phyloP scores from a whole-genome alignment of 2,797 vertebrate species.

The Peromyscus attwateri region DNA sequence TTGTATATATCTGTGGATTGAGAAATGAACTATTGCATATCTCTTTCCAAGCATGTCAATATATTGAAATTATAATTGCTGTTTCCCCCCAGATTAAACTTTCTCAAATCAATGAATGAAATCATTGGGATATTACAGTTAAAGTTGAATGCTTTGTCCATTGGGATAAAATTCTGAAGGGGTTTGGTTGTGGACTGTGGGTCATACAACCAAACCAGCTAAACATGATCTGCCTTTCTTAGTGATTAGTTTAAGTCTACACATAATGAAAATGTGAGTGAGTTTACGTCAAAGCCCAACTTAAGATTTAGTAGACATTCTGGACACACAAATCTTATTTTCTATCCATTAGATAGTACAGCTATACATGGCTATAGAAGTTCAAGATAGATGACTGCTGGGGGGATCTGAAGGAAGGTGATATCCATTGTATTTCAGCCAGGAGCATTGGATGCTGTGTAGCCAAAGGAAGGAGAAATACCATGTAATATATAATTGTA shows the following conservation, averaged over 20 bases:
- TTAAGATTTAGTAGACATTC: constrained; percentile 17
- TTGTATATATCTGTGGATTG: background rate
- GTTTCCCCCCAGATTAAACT: background rate
- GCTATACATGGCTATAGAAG: background rate
- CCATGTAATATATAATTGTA: constrained; percentile 49
- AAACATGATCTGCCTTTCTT: background rate
- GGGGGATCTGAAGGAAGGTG: constrained; percentile 44
- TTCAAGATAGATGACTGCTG: background rate
- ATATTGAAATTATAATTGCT: background rate
- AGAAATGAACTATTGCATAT: background rate
- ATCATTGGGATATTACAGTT: constrained; percentile 1
- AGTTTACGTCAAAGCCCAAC: background rate
- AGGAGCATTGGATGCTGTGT: constrained; percentile 17
- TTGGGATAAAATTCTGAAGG: constrained; percentile 43
- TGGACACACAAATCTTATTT: background rate
- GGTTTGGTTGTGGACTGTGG: background rate
- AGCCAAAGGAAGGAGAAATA: constrained; percentile 26
- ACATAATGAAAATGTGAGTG: background rate
- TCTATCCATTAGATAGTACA: background rate
- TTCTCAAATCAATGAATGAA: constrained; percentile 33
- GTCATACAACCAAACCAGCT: background rate
- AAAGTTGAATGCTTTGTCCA: background rate
- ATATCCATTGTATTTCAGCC: constrained; percentile 37
- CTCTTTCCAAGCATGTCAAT: background rate
- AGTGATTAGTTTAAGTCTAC: background rate